Evolutionary conservation across 2,888 invertebrate genomes (phyloP).

Genomic region (Rotaria sp.): DNA sequence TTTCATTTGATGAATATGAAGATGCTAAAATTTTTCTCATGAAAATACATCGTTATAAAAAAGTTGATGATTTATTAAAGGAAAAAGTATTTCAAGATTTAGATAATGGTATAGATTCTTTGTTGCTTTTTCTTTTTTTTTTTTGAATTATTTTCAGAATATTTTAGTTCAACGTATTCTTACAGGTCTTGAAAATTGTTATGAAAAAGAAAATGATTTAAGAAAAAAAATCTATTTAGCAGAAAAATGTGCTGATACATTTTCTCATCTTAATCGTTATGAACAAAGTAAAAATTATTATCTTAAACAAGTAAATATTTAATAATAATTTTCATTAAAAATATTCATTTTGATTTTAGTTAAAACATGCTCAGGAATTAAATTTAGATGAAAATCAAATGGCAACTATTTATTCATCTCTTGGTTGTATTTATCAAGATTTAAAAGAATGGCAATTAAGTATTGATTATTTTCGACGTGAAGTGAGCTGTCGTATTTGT

Average conservation of each 20-base stretch:
- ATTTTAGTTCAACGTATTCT: not conserved
- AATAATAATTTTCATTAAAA: not conserved
- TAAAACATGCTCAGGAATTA: slow-evolving; percentile 7
- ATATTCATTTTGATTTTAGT: not conserved
- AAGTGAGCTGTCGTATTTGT: not conserved
- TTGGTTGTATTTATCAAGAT: not conserved
- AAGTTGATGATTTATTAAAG: not conserved
- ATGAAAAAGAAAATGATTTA: not conserved
- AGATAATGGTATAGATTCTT: not conserved
- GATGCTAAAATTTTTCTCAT: not conserved
- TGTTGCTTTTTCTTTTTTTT: no score
- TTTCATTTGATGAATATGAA: slow-evolving; percentile 5
- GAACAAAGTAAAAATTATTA: not conserved
- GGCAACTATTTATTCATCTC: slow-evolving; percentile 15
- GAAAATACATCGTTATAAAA: not conserved
- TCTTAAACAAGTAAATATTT: not conserved
- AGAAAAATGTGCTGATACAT: slow-evolving; percentile 13
- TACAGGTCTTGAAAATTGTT: not conserved
- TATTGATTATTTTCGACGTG: slow-evolving; percentile 2
- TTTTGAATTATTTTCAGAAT: not conserved
- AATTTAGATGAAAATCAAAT: not conserved
- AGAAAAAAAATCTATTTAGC: not conserved
- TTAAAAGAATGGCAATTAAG: not conserved
- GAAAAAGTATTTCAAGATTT: not conserved
- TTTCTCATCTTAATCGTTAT: not conserved